Evolutionary conservation across 2,888 invertebrate genomes (phyloP).

Genomic region (Drosophila rubida): DNA sequence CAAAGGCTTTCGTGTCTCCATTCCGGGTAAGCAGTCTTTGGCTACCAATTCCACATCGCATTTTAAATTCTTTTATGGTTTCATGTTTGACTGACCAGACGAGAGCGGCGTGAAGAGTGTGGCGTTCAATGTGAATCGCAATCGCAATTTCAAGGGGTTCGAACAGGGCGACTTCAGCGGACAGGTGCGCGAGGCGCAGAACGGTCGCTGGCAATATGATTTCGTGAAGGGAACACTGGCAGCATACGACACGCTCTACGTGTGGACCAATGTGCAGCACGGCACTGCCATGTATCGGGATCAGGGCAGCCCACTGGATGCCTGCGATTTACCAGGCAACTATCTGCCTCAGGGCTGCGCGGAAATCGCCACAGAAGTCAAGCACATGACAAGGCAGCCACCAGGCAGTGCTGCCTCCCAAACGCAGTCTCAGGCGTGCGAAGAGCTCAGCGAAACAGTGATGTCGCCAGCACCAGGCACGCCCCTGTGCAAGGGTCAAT

Average conservation of each 20-base stretch:
- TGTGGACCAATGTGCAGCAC: constrained; percentile 87
- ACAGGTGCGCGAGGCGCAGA: constrained; percentile 84
- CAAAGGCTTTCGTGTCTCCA: constrained; percentile 76
- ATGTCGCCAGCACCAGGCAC: constrained; percentile 41
- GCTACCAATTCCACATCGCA: background rate
- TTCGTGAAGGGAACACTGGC: constrained; percentile 85
- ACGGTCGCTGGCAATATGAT: constrained; percentile 86
- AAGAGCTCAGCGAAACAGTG: constrained; percentile 30
- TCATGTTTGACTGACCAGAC: constrained; percentile 81
- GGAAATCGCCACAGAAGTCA: background rate
- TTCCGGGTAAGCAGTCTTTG: constrained; percentile 69
- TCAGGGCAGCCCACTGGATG: constrained; percentile 47
- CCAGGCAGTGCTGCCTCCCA: background rate
- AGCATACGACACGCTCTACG: constrained; percentile 87
- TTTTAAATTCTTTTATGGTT: background rate
- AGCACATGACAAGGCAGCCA: background rate
- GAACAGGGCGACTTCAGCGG: constrained; percentile 86
- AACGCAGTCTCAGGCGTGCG: background rate
- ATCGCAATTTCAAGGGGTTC: constrained; percentile 85
- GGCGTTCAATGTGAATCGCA: constrained; percentile 88
- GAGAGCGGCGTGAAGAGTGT: constrained; percentile 86
- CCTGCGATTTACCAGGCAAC: constrained; percentile 51
- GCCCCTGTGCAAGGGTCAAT: constrained; percentile 85
- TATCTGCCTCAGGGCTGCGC: constrained; percentile 47
- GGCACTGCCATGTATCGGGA: constrained; percentile 85